Evolutionary conservation across 2,797 vertebrate genomes (phyloP), one percentile per base, ranked within the genome.

Genomic region (Steatocranus sp.): DNA sequence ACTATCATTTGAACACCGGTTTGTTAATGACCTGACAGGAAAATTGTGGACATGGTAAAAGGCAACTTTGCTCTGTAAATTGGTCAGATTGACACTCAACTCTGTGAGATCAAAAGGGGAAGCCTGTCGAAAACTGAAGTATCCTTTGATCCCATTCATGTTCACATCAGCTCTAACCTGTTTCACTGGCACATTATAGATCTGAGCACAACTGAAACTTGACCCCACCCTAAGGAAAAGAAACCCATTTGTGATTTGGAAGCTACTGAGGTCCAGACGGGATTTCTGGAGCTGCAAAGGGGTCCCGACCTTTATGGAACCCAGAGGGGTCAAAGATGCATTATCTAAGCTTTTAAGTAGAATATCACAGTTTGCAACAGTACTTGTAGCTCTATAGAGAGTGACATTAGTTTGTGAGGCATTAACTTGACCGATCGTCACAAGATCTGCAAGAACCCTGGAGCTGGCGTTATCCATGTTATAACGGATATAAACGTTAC

Each of bases 81-180:
- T 95, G 2, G 80, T 88, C 68, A 97, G 87, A 77, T 94, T 94
- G 17, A 97, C 58, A 1, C 7, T 87, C 23, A 97, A 4, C 41
- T 90, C 77, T 15, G 97, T 97, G 8, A 86, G 61, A 25, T 97
- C 95, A 77, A 97, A 97, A 0, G 96, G 96, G 8, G 97, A 97
- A 18, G 82, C 56, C 88, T 97, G 97, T 3, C 1, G 73, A 85
- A 97, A 97, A 18, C 18, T 81, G 49, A 97, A 85, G 63, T 81
- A 85, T 27, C 97, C 97, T 79, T 85, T 95, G 53, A 96, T 92
- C 3, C 94, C 95, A 79, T 48, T 89, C 96, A 97, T 97, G 77
- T 93, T 93, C 30, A 97, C 17, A 3, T 76, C 70, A 15, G 96
- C 95, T 2, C 61, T 90, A 46, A 96, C 95, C 12, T 82, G 70